A percentile compares a stretch with the other conserved stretches of the same genome.
Conservation (phyloP, 2,888 invertebrate genomes). For the Eudemis profundana region DNA sequence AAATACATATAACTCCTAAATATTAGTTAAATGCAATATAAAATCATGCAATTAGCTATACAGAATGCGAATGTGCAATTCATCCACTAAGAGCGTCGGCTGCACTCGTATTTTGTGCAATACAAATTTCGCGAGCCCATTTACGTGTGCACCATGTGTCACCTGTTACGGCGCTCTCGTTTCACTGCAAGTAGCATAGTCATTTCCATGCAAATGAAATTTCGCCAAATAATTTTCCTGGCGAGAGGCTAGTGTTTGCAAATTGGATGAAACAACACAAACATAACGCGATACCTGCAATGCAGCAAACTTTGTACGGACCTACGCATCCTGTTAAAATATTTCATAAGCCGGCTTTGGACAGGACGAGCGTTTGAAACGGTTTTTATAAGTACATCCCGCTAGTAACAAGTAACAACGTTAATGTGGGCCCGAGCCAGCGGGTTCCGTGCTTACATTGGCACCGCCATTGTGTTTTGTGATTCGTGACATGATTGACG, state of each 20-base stretch:
- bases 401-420: conserved; percentile 30
- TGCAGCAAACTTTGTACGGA: conserved; percentile 50
- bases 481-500: conserved; percentile 16
- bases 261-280: conserved; percentile 68
- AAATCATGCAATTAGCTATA: neutral
- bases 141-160: conserved; percentile 39
- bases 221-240: conserved; percentile 55
- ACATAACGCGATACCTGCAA: conserved; percentile 51
- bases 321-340: conserved; percentile 44
- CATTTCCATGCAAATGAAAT: conserved; percentile 70
- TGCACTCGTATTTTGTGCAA: conserved; percentile 18
- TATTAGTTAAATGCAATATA: too few species aligned
- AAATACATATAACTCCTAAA: too few species aligned
- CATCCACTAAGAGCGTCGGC: conserved; percentile 3
- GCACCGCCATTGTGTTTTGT: conserved; percentile 19
- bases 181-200: conserved; percentile 26
- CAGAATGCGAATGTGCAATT: neutral
- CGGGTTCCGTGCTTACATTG: conserved; percentile 15
- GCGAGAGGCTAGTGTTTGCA: conserved; percentile 62
- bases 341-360: conserved; percentile 41
- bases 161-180: conserved; percentile 21
- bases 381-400: conserved; percentile 30
- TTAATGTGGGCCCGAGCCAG: conserved; percentile 16
- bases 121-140: conserved; percentile 26
- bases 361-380: conserved; percentile 22